Evolutionary conservation across 2,888 invertebrate species (phyloP), one percentile per base, ranked within the genome.

Genomic region (Priocnemis perturbator): DNA sequence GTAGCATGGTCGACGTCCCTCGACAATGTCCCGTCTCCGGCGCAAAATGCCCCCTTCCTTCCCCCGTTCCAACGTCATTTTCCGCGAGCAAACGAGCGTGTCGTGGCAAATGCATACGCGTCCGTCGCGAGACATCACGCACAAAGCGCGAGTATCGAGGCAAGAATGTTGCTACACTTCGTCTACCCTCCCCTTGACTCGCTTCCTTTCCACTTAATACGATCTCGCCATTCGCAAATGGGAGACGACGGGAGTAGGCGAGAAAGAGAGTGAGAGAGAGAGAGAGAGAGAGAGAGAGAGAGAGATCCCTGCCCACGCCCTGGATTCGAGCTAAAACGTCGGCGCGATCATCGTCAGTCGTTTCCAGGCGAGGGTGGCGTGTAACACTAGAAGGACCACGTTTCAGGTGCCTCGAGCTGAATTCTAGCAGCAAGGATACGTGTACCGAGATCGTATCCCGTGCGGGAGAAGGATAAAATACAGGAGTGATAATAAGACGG

Each of bases 331-430:
- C 21, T 56, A 60, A 74, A 67, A 69, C 73, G 65, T 71, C 65
- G 69, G 50, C 67, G 48, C 58, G 62, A 69, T 75, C 73, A 37
- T 37, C 37, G 37, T 37, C 37, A 9, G 37, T 11, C 37, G 37
- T 37, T 37, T 37, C 37, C 4, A 37, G 37, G 37, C 62, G 65
- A 60, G 48, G 67, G 56, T 56, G 56, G 52, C 63, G 71, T 74
- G 75, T 76, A 71, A 77, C 69, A 74, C 66, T 76, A 74, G 75
- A 75, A 77, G 76, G 73, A 73, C 65, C 63, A 63, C 74, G 55
- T 60, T 64, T 69, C 68, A 60, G 23, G 52, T 58, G 67, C 48
- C 69, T 65, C 60, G 57, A 59, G 56, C 47, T 61, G 60, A 61
- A 59, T 53, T 19, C 19, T 50, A 19, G 50, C 19, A n/a, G 58